Evolutionary conservation across 2,888 invertebrate genomes (phyloP), one percentile per base, ranked within the genome.

Genomic region (Coremacera marginata): DNA sequence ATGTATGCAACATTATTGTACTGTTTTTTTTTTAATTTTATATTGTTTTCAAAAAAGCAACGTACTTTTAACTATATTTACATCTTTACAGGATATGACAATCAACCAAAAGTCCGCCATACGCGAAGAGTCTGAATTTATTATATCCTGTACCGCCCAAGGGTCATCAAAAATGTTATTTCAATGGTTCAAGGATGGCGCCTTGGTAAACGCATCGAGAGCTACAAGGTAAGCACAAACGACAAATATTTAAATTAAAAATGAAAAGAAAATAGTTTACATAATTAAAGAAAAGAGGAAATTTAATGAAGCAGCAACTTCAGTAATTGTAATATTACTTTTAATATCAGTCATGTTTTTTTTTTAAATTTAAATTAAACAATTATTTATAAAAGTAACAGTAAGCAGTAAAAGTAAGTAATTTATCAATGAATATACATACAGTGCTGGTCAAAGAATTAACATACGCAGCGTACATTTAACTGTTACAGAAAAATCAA

Each of bases 161-260:
- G 95, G 95, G 72, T 94, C 95, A 63, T 92, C 94, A 0, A 91
- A 92, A 81, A 94, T 94, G 85, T 91, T 91, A 75, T 95, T 95
- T 87, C 92, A 92, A 44, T 96, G 95, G 95, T 95, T 93, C 90
- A 96, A 96, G 88, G 95, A 95, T 85, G 94, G 94, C 5, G 91
- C 93, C 81, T 91, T 92, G 82, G 93, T 95, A 79, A 95, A 95
- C 88, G 93, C 93, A 83, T 93, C 94, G 79, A 92, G 92, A 82
- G 93, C 94, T 19, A 93, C 92, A 70, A 94, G 95, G 95, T 93
- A 89, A 90, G 88, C 85, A 44, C 44, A 2, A 44, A 44, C 11
- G 3, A 11, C 44, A 44, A 2, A 8, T 37, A 8, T 44, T 14
- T 44, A 2, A 7, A 27, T 34, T 1, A 7, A 70, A 60, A 25